These are phyloP conservation scores for Pristiophorus japonicus DNA, from an alignment of 2,113 vertebrate species.

Conservation along the genomic window DNA sequence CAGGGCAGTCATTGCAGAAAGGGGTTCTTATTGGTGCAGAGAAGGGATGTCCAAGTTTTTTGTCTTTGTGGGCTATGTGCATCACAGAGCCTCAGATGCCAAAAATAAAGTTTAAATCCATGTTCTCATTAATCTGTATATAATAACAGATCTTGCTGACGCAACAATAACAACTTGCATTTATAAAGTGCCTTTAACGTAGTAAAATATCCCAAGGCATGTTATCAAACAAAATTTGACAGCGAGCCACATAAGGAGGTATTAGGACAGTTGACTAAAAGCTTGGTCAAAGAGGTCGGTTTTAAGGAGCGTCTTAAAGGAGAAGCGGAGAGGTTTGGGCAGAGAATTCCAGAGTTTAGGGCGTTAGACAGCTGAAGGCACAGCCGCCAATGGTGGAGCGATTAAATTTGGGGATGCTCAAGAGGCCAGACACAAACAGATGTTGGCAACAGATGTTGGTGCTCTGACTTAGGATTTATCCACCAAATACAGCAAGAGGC, in stretches of 20 bases:
- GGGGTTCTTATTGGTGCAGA: background rate
- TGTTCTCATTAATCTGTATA: background rate
- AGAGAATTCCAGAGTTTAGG: background rate
- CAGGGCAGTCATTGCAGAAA: background rate
- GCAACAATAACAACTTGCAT: background rate
- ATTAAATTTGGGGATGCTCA: background rate
- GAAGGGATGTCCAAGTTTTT: background rate
- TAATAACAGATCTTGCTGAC: background rate
- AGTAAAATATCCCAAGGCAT: background rate
- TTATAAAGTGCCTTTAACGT: background rate
- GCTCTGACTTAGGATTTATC: background rate
- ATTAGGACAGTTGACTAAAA: background rate
- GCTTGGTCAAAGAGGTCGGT: background rate
- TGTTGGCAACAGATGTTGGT: background rate
- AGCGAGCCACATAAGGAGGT: background rate
- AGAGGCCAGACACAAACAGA: background rate
- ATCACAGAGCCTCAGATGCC: background rate
- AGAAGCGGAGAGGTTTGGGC: background rate
- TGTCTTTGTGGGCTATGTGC: background rate
- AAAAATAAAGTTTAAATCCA: background rate
- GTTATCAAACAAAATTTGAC: background rate
- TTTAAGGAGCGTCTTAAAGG: background rate
- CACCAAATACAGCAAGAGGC: background rate
- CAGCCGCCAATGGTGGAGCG: no score
- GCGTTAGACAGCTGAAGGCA: background rate